Percentiles rank a stretch among this genome's conserved stretches.
phyloP scores from a whole-genome alignment of 1,140 invertebrate genomes.

The Hestina assimilis region DNA sequence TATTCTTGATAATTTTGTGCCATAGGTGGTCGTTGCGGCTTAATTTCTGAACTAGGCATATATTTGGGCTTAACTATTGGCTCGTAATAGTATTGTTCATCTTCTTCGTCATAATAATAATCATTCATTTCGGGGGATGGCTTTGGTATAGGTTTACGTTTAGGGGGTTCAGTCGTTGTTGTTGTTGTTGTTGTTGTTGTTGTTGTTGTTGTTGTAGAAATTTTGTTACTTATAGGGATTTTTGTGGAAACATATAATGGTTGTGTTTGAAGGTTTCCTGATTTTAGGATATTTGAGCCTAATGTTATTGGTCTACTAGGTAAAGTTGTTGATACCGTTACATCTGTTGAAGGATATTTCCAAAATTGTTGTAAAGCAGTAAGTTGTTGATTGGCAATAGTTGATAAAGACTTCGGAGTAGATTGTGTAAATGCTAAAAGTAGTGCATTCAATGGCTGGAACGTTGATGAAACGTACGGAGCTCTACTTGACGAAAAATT shows the following conservation, averaged over 20 bases:
- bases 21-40: conserved; percentile 71
- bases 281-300: conserved; percentile 37
- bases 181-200: conserved; percentile 37
- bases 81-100: conserved; percentile 77
- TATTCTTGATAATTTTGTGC: conserved; percentile 77
- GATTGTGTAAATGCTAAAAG: conserved; percentile 39
- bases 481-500: conserved; percentile 35
- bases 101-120: conserved; percentile 78
- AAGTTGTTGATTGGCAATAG: conserved; percentile 54
- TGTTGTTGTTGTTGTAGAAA: conserved; percentile 32
- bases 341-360: conserved; percentile 45
- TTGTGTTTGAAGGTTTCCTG: conserved; percentile 41
- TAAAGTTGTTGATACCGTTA: conserved; percentile 35
- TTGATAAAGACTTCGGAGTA: conserved; percentile 54
- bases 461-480: conserved; percentile 47
- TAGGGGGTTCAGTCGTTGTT: conserved; percentile 44
- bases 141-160: conserved; percentile 73
- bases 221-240: conserved; percentile 27
- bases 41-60: conserved; percentile 80
- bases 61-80: conserved; percentile 79
- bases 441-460: conserved; percentile 41
- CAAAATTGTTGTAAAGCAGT: conserved; percentile 58
- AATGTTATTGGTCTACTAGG: conserved; percentile 40
- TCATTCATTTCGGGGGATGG: conserved; percentile 78
- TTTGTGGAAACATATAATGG: conserved; percentile 36